These are phyloP conservation scores for Rhadinocentrus ornatus DNA, from an alignment of 2,797 vertebrate species.

Conservation along the genomic window DNA sequence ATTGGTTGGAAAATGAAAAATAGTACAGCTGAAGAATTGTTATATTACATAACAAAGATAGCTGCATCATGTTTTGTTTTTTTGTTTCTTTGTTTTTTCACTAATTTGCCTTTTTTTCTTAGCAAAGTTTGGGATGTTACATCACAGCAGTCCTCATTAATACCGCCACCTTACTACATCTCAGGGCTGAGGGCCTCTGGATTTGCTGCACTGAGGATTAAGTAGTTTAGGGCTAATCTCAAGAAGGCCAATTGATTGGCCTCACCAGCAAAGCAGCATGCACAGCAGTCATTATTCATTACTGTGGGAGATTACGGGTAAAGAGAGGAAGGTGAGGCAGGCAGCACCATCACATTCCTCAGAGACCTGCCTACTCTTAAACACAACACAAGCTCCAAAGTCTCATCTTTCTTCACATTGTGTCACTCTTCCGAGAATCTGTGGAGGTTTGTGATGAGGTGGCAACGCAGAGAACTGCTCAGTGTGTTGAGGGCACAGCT, in stretches of 20 bases:
- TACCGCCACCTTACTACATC: conserved; percentile 46
- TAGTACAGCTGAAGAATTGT: not conserved
- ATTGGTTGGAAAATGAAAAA: not conserved
- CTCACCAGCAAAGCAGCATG: conserved; percentile 80
- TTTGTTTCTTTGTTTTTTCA: not conserved
- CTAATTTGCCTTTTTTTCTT: not conserved
- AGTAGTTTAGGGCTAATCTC: conserved; percentile 90
- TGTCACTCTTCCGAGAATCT: conserved; percentile 14
- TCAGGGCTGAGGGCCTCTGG: conserved; percentile 65
- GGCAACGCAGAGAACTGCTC: conserved; percentile 18
- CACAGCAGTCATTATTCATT: conserved; percentile 89
- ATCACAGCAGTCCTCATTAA: conserved; percentile 31
- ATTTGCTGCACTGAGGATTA: conserved; percentile 79
- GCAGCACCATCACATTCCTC: conserved; percentile 23
- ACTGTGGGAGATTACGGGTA: conserved; percentile 74
- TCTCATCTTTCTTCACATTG: conserved; percentile 33
- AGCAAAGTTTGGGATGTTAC: conserved; percentile 11
- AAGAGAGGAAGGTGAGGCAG: conserved; percentile 49
- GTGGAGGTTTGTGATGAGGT: conserved; percentile 18
- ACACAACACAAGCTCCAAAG: conserved; percentile 13
- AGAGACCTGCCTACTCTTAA: conserved; percentile 29
- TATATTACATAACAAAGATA: not conserved
- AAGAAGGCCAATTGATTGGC: conserved; percentile 86
- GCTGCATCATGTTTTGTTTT: not conserved
- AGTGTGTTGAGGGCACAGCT: conserved; percentile 19